Percentiles rank a stretch among this genome's conserved stretches.
phyloP scores from a whole-genome alignment of 2,113 vertebrate species.

The Anolis sagrei region DNA sequence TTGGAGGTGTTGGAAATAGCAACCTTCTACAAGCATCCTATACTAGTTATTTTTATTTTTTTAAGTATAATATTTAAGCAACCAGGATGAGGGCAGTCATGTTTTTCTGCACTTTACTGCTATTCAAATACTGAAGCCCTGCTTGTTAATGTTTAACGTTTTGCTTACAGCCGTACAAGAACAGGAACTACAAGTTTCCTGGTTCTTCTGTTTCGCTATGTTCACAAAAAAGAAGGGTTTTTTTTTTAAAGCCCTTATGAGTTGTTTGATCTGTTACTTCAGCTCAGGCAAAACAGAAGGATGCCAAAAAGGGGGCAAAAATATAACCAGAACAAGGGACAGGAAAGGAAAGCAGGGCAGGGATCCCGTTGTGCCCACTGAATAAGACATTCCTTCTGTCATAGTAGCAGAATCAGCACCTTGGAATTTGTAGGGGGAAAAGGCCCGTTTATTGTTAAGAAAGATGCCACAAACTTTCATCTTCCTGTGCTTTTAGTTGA shows the following conservation, averaged over 20 bases:
- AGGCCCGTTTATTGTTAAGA: not conserved
- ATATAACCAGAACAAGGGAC: not conserved
- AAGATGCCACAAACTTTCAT: not conserved
- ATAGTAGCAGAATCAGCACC: too few species aligned
- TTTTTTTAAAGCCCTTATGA: not conserved
- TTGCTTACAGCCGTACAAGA: not conserved
- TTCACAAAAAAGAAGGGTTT: not conserved
- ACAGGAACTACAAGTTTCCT: not conserved
- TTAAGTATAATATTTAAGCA: not conserved
- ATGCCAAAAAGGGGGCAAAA: not conserved
- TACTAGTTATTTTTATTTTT: too few species aligned
- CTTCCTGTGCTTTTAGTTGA: not conserved
- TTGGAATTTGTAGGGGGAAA: not conserved
- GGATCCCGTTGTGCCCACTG: not conserved
- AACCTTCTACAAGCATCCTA: too few species aligned
- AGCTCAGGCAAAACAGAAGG: not conserved
- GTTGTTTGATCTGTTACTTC: not conserved
- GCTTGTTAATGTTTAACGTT: slow-evolving; percentile 7
- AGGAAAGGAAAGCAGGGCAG: not conserved
- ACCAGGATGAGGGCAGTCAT: too few species aligned
- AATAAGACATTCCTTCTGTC: too few species aligned
- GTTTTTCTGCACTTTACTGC: not conserved
- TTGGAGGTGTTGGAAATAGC: too few species aligned
- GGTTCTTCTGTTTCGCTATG: not conserved
- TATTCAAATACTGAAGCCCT: not conserved